phyloP scores from a whole-genome alignment of 2,888 invertebrate genomes.

The Euzophera pinguis region DNA sequence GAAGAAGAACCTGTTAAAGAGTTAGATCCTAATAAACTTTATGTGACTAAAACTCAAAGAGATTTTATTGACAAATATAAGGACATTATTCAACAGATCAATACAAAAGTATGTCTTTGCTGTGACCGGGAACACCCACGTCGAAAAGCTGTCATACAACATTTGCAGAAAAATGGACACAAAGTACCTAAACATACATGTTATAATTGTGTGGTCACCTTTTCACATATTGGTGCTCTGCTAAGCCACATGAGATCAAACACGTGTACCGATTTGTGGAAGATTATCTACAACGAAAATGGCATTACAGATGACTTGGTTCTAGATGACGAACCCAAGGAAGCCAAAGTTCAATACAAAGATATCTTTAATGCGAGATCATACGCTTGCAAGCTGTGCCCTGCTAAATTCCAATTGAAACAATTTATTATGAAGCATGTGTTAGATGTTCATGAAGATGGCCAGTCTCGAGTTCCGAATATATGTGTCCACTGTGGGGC shows the following conservation, averaged over 20 bases:
- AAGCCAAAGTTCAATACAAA: slow-evolving; percentile 63
- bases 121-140: slow-evolving; percentile 71
- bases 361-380: slow-evolving; percentile 75
- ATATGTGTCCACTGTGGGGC: slow-evolving; percentile 68
- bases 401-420: slow-evolving; percentile 74
- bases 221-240: slow-evolving; percentile 72
- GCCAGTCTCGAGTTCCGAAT: slow-evolving; percentile 62
- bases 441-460: slow-evolving; percentile 71
- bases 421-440: slow-evolving; percentile 77
- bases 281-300: slow-evolving; percentile 70
- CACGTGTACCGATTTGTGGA: slow-evolving; percentile 72
- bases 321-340: slow-evolving; percentile 62
- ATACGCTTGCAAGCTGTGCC: slow-evolving; percentile 72
- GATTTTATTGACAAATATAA: slow-evolving; percentile 68
- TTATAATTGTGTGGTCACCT: slow-evolving; percentile 81
- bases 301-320: slow-evolving; percentile 72
- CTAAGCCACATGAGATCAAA: slow-evolving; percentile 76
- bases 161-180: slow-evolving; percentile 75
- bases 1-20: slow-evolving; percentile 45
- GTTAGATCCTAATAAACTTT: slow-evolving; percentile 59
- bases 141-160: slow-evolving; percentile 74
- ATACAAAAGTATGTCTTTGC: slow-evolving; percentile 71
- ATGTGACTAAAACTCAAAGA: slow-evolving; percentile 66
- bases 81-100: slow-evolving; percentile 70
- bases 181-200: slow-evolving; percentile 82